Conservation (phyloP, 2,888 invertebrate genomes). For the Caenorhabditis sp. region DNA sequence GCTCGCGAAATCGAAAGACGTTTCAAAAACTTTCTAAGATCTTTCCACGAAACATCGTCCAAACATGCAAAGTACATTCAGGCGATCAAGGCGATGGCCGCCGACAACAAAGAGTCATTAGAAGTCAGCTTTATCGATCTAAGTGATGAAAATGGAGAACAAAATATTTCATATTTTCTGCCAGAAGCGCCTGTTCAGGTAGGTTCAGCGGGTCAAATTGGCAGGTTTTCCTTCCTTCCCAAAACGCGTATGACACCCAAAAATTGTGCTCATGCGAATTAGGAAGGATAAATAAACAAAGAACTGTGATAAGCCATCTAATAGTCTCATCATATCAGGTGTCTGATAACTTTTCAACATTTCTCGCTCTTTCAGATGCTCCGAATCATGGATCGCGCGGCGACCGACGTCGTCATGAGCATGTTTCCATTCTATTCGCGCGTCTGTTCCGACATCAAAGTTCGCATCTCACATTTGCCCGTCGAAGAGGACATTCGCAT, state of each 20-base stretch:
- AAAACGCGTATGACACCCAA: not conserved
- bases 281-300: not conserved
- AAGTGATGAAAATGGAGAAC: slow-evolving; percentile 82
- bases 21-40: slow-evolving; percentile 63
- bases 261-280: not conserved
- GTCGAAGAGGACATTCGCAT: slow-evolving; percentile 93
- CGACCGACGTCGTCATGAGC: slow-evolving; percentile 83
- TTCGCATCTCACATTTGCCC: slow-evolving; percentile 89
- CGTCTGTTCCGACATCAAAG: slow-evolving; percentile 84
- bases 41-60: slow-evolving; percentile 54
- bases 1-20: slow-evolving; percentile 93
- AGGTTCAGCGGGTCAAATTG: too few relatives aligned
- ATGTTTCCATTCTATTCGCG: slow-evolving; percentile 93
- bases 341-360: slow-evolving; percentile 11
- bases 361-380: slow-evolving; percentile 64
- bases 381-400: slow-evolving; percentile 71
- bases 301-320: slow-evolving; percentile 14
- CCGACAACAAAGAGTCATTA: slow-evolving; percentile 80
- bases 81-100: slow-evolving; percentile 64
- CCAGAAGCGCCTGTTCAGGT: slow-evolving; percentile 87
- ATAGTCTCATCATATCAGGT: not conserved
- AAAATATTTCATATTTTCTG: slow-evolving; percentile 92
- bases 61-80: slow-evolving; percentile 61
- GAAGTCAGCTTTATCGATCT: slow-evolving; percentile 86
- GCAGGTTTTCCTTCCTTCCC: not conserved